Evolutionary conservation across 2,113 vertebrate species (phyloP).

Genomic region (Elephantulus edwardii): DNA sequence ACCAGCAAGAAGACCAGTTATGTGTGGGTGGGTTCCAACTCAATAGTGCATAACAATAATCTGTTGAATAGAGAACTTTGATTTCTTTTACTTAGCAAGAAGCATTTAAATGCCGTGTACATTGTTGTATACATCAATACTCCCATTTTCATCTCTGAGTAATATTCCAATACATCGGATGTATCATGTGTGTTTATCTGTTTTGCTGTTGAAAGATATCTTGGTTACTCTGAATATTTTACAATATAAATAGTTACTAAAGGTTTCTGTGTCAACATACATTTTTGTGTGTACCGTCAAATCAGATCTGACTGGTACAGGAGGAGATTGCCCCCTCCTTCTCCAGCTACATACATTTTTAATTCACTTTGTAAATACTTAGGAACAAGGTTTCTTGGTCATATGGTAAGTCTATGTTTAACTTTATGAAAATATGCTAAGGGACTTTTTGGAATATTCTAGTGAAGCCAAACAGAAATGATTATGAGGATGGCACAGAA

Average conservation of each 20-base stretch:
- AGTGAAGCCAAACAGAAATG: too few relatives aligned
- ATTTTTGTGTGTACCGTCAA: too few relatives aligned
- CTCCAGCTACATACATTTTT: background rate
- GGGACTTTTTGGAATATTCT: background rate
- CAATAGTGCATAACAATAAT: too few relatives aligned
- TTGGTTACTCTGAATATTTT: background rate
- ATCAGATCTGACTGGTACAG: too few relatives aligned
- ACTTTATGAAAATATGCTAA: background rate
- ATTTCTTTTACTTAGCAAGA: background rate
- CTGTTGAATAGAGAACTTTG: too few relatives aligned
- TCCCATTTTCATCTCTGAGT: background rate
- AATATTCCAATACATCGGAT: background rate
- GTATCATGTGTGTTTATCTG: background rate
- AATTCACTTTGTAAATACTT: background rate
- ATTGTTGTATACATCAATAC: background rate
- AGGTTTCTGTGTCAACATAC: background rate
- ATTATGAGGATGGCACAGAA: too few relatives aligned
- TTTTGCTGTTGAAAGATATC: slow-evolving; percentile 17
- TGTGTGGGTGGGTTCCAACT: too few relatives aligned
- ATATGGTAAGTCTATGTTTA: background rate
- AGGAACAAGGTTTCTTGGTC: background rate
- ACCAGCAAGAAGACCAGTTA: too few relatives aligned
- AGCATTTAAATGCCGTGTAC: background rate
- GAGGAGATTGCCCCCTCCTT: too few relatives aligned
- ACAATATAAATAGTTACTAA: background rate